These are phyloP conservation scores for Amblyteles armatorius DNA, from an alignment of 2,888 invertebrate genomes.

Conservation along the genomic window DNA sequence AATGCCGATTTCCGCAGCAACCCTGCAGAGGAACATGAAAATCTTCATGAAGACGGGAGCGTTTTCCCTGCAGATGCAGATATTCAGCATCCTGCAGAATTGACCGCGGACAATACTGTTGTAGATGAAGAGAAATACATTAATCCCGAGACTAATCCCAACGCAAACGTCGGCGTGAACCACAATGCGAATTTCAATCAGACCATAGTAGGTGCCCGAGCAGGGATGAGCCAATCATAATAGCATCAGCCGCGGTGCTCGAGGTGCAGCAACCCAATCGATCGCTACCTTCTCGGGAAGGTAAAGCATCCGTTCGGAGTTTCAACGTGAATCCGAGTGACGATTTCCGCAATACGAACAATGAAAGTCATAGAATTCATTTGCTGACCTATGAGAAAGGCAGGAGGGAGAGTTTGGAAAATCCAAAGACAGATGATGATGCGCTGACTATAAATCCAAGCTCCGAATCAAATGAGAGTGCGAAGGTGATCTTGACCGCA, in stretches of 20 bases:
- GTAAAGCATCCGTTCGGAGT: slow-evolving; percentile 13
- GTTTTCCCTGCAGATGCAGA: neutral
- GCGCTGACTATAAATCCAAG: slow-evolving; percentile 5
- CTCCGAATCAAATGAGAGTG: slow-evolving; percentile 2
- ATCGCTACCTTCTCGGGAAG: slow-evolving; percentile 42
- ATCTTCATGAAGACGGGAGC: neutral
- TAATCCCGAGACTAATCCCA: slow-evolving; percentile 53
- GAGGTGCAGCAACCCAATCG: slow-evolving; percentile 15
- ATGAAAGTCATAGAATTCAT: slow-evolving; percentile 22
- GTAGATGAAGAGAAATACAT: slow-evolving; percentile 39
- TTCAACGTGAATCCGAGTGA: slow-evolving; percentile 26
- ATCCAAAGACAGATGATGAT: neutral
- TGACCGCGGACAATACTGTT: slow-evolving; percentile 44
- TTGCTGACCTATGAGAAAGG: neutral
- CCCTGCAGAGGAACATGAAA: neutral
- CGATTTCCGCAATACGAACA: neutral
- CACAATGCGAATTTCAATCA: slow-evolving; percentile 74
- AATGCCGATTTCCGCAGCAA: neutral
- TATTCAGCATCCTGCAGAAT: slow-evolving; percentile 19
- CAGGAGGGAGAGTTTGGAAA: neutral
- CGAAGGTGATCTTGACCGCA: neutral
- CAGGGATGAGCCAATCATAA: slow-evolving; percentile 72
- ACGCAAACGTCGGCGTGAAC: slow-evolving; percentile 59
- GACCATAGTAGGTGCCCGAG: slow-evolving; percentile 65
- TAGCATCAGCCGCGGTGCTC: slow-evolving; percentile 64